These are phyloP conservation scores for Fringilla coelebs DNA, from an alignment of 2,797 vertebrate species.

Conservation along the genomic window DNA sequence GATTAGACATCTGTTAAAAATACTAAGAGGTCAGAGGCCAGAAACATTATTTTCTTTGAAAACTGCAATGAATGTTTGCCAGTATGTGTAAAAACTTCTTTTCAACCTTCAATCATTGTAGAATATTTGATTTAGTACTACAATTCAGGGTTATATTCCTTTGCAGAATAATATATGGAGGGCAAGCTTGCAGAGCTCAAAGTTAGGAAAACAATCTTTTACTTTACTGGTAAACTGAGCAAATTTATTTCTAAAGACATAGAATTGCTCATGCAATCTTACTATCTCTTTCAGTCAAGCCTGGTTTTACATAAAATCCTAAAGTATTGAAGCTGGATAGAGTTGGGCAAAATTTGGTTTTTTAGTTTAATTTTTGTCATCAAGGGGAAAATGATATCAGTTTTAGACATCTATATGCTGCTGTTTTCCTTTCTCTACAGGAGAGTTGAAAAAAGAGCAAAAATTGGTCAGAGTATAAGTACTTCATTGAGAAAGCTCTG, in stretches of 20 bases:
- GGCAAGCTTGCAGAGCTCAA: slow-evolving; percentile 19
- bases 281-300: not conserved
- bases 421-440: not conserved
- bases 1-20: slow-evolving; percentile 57
- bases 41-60: slow-evolving; percentile 39
- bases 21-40: slow-evolving; percentile 1
- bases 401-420: not conserved
- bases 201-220: slow-evolving; percentile 50
- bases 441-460: not conserved
- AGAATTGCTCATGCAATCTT: not conserved
- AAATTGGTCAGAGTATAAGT: not conserved
- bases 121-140: slow-evolving; percentile 51
- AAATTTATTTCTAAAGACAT: not conserved
- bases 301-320: not conserved
- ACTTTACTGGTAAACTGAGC: not conserved
- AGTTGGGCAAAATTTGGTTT: not conserved
- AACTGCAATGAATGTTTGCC: slow-evolving; percentile 4
- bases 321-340: not conserved
- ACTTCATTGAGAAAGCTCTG: not conserved
- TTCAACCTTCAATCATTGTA: slow-evolving; percentile 56
- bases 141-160: slow-evolving; percentile 62
- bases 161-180: slow-evolving; percentile 46
- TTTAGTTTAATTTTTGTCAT: not conserved
- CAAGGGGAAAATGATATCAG: not conserved
- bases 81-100: slow-evolving; percentile 32